Evolutionary conservation across 2,797 vertebrate genomes (phyloP), one percentile per base, ranked within the genome.

Genomic region (Vultur gryphus): DNA sequence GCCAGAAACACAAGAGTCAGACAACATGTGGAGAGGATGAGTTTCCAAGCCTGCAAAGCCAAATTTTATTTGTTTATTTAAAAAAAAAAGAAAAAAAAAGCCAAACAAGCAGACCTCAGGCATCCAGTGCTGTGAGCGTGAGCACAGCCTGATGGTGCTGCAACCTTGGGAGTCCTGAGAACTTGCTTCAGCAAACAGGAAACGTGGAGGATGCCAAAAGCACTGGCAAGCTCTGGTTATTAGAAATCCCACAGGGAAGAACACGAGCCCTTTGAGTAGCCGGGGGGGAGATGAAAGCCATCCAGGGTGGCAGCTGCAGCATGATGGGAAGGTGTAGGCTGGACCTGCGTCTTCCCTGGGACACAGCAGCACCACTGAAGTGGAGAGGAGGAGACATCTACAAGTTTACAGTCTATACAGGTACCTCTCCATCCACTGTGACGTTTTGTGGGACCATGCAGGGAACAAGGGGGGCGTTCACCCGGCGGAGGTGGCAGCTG

Each of bases 271-370:
- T 78, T 44, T 24, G 35, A 59, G 51, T 39, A 59, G 66, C 61
- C 0, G 0, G 6, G 12, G 3, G 17, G 24, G 31, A 52, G 49
- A 52, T 69, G 55, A 48, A 67, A 69, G 51, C n/a, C 4, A 0
- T 43, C 17, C 48, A 55, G 58, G 52, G 52, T 55, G 41, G 59
- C 37, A 52, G n/a, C 33, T 46, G 29, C 64, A 77, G 61, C 13
- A 2, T 4, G 10, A 39, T 41, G 24, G 24, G 49, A 57, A 55
- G 33, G 33, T 44, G 35, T 18, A 16, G 43, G 44, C 44, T 62
- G 66, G 59, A 69, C 39, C 26, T 61, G 19, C 4, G 2, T 37
- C 78, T 75, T 80, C 18, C 35, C 18, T 2, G 31, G n/a, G 24
- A 54, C 49, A 17, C 11, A 21, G 69, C 39, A 43, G 10, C 67